Evolutionary conservation across 1,140 invertebrate species (phyloP).

Genomic region (Drosophila hydei): DNA sequence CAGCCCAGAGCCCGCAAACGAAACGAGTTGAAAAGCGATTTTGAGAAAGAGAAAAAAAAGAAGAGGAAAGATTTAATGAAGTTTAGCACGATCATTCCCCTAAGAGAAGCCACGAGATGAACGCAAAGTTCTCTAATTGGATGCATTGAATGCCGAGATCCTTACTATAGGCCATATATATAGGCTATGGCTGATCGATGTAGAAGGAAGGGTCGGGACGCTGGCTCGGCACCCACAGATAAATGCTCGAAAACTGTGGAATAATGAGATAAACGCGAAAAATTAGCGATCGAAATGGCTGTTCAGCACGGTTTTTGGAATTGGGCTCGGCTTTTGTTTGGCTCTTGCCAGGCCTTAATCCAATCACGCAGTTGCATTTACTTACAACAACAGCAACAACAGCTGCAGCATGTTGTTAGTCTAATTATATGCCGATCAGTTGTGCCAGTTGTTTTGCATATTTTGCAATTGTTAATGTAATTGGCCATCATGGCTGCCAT

Average conservation of each 20-base stretch:
- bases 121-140: conserved; percentile 66
- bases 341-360: conserved; percentile 62
- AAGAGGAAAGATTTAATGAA: conserved; percentile 74
- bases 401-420: conserved; percentile 53
- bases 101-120: conserved; percentile 55
- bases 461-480: conserved; percentile 76
- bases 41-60: conserved; percentile 22
- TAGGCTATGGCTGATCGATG: background rate
- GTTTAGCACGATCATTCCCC: conserved; percentile 77
- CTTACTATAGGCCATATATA: conserved; percentile 22
- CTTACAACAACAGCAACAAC: conserved; percentile 44
- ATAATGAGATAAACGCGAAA: conserved; percentile 83
- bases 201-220: background rate
- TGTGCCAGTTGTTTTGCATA: conserved; percentile 65
- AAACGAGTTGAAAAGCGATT: conserved; percentile 54
- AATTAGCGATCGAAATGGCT: conserved; percentile 75
- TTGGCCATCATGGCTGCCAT: conserved; percentile 73
- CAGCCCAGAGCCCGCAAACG: background rate
- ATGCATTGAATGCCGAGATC: conserved; percentile 61
- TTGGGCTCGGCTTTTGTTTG: conserved; percentile 19
- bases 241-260: conserved; percentile 82
- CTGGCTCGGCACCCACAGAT: conserved; percentile 62
- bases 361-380: conserved; percentile 82
- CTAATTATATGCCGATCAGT: conserved; percentile 54
- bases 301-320: conserved; percentile 47